Base-by-base conservation (phyloP, 2,888 invertebrate genomes). In the Ptychoptera albimana region DNA sequence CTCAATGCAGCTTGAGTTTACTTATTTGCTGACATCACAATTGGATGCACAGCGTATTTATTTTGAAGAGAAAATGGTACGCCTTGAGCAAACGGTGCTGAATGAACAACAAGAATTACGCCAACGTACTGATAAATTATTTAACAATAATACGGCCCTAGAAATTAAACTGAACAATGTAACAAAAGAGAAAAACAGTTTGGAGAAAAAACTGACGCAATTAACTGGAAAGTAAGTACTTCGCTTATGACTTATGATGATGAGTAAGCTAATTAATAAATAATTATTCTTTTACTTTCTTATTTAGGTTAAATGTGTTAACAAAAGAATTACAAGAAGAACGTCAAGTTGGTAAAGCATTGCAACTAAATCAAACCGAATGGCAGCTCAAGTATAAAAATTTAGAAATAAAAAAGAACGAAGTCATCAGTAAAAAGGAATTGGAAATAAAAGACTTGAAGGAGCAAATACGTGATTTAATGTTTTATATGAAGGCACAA, bases 401-500 rank as follows among this genome's bases (percentile, higher is more conserved):
- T 15, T 55, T 79, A 12, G 75, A 79, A 51, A 66, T 69, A 45
- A 69, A 68, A 45, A 67, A 60, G 50, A 67, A 63, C 45, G 63
- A 58, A 9, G 73, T 71, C 49, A 70, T 73, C 46, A 57, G 64
- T 38, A 77, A 87, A 71, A 73, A 72, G 51, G 71, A 74, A 45
- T 56, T 64, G 39, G 80, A 93, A 73, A 73, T 92, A n/a, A 52
- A 65, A 0, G 91, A 93, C 14, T 69, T 97, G 30, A 79, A 82
- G 52, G 96, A 97, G 55, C 93, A 98, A 69, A 72, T 98, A 8
- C 74, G 88, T 32, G 98, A 98, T 71, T 73, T 98, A 41, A 93
- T 96, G 92, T 93, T 97, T 69, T 94, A 84, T 62, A 76, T 98
- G 54, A 89, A 94, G 52, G 94, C 93, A 1, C 85, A 86, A 60